phyloP scores from a whole-genome alignment of 2,113 vertebrate species.

The Xiphophorus maculatus region DNA sequence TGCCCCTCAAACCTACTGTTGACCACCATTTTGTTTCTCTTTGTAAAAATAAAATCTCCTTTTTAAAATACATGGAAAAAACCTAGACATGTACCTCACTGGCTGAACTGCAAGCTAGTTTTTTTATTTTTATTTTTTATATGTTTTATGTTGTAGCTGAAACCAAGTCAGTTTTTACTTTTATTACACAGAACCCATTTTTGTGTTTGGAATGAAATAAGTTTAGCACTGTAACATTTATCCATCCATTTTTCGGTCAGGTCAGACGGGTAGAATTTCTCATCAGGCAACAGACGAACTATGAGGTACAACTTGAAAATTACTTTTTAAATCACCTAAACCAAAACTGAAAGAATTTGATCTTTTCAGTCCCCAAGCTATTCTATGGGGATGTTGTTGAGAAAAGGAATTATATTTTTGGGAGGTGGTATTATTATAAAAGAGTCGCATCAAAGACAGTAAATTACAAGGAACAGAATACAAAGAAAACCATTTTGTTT shows the following conservation, averaged over 20 bases:
- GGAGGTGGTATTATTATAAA: not conserved
- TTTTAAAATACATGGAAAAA: no score
- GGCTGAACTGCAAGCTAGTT: no score
- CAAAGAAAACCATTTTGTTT: not conserved
- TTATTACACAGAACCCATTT: no score
- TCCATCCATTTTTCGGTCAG: not conserved
- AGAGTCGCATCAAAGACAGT: constrained; percentile 15
- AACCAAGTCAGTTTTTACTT: no score
- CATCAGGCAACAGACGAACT: not conserved
- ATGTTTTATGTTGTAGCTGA: no score
- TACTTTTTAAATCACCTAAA: not conserved
- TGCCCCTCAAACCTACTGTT: no score
- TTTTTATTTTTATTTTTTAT: no score
- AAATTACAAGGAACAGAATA: constrained; percentile 1
- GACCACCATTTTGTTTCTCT: no score
- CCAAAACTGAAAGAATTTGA: not conserved
- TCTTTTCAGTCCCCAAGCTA: not conserved
- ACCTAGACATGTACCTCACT: no score
- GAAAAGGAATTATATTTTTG: not conserved
- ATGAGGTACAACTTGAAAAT: not conserved
- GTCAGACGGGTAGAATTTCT: not conserved
- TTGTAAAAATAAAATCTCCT: no score
- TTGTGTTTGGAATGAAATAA: no score
- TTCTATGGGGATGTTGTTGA: not conserved
- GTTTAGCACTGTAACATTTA: not conserved